phyloP scores from a whole-genome alignment of 2,797 vertebrate species.

The Tamandua tetradactyla region DNA sequence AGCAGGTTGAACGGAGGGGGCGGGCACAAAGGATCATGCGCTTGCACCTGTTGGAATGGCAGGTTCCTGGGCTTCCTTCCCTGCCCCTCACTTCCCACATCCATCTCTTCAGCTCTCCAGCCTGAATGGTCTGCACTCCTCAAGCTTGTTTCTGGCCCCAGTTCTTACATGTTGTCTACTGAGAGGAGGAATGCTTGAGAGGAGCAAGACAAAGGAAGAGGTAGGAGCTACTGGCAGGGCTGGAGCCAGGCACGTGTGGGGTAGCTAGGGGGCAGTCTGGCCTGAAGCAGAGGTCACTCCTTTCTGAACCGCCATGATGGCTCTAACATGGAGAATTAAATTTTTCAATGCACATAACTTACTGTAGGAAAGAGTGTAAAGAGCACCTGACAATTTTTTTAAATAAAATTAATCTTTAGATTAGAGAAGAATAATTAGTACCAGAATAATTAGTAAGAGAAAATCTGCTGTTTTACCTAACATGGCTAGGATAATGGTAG shows the following conservation, averaged over 20 bases:
- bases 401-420: neutral
- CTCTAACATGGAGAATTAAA: neutral
- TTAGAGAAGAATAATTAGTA: neutral
- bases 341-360: neutral
- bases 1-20: neutral
- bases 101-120: neutral
- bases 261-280: too few relatives aligned
- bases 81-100: neutral
- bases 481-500: neutral
- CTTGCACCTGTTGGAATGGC: neutral
- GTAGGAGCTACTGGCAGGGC: neutral
- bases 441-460: neutral
- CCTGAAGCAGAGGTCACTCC: too few relatives aligned
- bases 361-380: neutral
- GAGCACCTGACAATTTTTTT: neutral
- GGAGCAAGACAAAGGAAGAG: neutral
- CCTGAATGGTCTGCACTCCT: neutral
- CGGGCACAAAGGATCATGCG: neutral
- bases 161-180: neutral
- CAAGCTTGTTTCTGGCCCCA: neutral
- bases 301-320: neutral
- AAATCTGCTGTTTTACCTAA: neutral
- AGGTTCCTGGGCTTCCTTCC: neutral
- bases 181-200: neutral
- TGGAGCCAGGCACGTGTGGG: neutral